A percentile compares a stretch with the other conserved stretches of the same genome.
Conservation (phyloP, 2,113 vertebrate genomes). For the Atlantisia rogersi region DNA sequence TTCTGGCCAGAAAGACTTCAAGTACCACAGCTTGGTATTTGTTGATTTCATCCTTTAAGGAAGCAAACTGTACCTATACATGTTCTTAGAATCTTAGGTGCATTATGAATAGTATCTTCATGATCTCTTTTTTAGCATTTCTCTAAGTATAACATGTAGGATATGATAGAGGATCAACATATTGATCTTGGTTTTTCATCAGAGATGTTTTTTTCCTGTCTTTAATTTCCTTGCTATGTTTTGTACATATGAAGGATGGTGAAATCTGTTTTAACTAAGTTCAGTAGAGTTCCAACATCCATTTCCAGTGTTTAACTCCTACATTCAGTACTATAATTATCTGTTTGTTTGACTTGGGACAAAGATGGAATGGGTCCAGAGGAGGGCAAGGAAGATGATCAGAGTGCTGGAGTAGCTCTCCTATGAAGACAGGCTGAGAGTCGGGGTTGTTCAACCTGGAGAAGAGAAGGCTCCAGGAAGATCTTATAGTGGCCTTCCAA, state of each 20-base stretch:
- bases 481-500: too few species aligned
- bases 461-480: too few species aligned
- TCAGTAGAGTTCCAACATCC: not conserved
- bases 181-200: not conserved
- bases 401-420: too few species aligned
- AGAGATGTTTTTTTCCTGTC: not conserved
- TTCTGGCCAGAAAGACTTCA: not conserved
- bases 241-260: not conserved
- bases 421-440: too few species aligned
- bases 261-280: not conserved
- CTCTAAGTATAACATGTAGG: not conserved
- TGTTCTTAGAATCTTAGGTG: not conserved
- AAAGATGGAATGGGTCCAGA: too few species aligned
- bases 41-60: not conserved
- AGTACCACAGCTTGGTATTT: not conserved
- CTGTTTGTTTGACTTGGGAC: not conserved
- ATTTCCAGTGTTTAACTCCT: not conserved
- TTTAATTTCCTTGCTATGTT: not conserved
- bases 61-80: not conserved
- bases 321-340: not conserved
- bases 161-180: not conserved
- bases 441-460: too few species aligned
- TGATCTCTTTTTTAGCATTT: not conserved
- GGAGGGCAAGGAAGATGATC: too few species aligned
- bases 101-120: not conserved